Conservation (phyloP, 2,797 vertebrate species). For the Megalops cyprinoides region DNA sequence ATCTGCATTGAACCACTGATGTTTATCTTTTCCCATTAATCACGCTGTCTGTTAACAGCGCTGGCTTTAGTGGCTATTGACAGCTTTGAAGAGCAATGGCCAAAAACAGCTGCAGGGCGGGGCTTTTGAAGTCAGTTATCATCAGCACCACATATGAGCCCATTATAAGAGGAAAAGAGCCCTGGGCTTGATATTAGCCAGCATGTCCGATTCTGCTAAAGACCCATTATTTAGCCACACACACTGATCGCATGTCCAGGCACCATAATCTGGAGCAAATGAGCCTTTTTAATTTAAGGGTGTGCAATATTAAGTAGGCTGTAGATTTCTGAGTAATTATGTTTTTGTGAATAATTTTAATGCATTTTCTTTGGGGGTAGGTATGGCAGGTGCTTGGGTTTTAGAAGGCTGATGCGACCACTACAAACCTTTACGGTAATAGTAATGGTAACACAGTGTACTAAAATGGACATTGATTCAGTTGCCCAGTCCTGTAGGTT, state of each 20-base stretch:
- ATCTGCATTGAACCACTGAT: constrained; percentile 4
- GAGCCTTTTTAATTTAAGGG: no score
- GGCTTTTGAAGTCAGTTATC: neutral
- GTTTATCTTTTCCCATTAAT: constrained; percentile 20
- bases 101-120: neutral
- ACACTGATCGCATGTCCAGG: neutral
- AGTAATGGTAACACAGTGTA: no score
- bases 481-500: neutral
- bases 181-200: neutral
- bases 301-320: no score
- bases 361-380: no score
- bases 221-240: neutral
- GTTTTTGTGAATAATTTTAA: no score
- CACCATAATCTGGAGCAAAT: no score
- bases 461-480: neutral
- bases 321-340: no score
- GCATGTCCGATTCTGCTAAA: neutral
- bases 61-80: neutral
- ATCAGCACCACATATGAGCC: neutral
- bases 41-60: neutral
- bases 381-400: no score
- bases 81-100: neutral
- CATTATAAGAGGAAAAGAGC: constrained; percentile 2
- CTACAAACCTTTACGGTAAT: no score
- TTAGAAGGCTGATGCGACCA: no score